Evolutionary conservation across 2,888 invertebrate species (phyloP).

Genomic region (Dynastes grantii): DNA sequence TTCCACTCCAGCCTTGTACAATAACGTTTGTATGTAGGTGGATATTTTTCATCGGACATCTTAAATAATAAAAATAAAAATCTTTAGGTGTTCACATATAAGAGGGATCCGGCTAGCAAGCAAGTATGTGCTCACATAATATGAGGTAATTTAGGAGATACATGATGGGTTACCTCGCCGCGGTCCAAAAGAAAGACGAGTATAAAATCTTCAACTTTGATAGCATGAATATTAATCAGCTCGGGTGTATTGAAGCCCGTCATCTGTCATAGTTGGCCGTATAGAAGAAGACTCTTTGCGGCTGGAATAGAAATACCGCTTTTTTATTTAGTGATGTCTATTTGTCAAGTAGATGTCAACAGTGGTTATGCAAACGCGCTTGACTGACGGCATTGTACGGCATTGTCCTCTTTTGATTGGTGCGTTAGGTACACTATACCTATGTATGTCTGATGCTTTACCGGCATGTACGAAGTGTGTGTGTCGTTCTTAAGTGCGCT

Average conservation of each 20-base stretch:
- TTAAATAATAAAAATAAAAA: conserved; percentile 21
- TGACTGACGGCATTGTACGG: conserved; percentile 48
- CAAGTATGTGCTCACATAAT: not conserved
- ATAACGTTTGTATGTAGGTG: too few species aligned
- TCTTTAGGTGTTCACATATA: not conserved
- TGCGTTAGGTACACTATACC: not conserved
- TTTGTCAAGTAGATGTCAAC: conserved; percentile 59
- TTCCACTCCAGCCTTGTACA: too few species aligned
- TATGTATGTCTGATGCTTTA: too few species aligned
- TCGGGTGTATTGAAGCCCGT: conserved; percentile 47
- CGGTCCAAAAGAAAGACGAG: not conserved
- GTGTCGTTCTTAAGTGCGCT: not conserved
- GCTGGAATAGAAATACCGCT: conserved; percentile 54
- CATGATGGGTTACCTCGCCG: conserved; percentile 6
- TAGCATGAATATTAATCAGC: conserved; percentile 52
- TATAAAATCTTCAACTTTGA: conserved; percentile 12
- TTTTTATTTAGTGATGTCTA: conserved; percentile 55
- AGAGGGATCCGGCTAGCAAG: too few species aligned
- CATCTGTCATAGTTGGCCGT: conserved; percentile 43
- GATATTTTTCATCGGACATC: too few species aligned
- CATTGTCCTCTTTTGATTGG: conserved; percentile 10
- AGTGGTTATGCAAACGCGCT: conserved; percentile 56
- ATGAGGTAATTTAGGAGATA: not conserved
- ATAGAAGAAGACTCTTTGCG: conserved; percentile 41
- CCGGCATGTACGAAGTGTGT: too few species aligned